Conservation (phyloP, 2,888 invertebrate species). For the Psylliodes chrysocephalus region DNA sequence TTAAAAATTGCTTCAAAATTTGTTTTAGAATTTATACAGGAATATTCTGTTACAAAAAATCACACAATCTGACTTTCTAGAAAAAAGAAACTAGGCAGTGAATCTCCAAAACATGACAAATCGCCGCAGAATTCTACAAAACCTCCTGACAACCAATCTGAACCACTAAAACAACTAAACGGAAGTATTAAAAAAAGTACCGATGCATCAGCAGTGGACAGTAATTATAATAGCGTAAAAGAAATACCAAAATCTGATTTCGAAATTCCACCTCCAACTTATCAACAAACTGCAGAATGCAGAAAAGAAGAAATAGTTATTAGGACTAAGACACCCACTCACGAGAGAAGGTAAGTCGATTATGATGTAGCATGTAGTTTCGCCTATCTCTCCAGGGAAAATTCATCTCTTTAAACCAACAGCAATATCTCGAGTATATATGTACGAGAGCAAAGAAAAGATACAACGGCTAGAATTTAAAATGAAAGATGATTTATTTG, state of each 20-base stretch:
- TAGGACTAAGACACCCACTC: slow-evolving; percentile 49
- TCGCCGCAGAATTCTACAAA: slow-evolving; percentile 23
- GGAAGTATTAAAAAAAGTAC: slow-evolving; percentile 42
- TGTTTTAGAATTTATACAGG: no score
- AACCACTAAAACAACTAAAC: slow-evolving; percentile 44
- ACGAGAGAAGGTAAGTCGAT: slow-evolving; percentile 47
- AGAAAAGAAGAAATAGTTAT: slow-evolving; percentile 39
- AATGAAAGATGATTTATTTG: no score
- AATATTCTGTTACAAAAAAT: no score
- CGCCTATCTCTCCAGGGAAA: no score
- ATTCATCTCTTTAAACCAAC: no score
- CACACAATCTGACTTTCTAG: slow-evolving; percentile 40
- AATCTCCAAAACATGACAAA: slow-evolving; percentile 51
- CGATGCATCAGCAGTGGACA: slow-evolving; percentile 45
- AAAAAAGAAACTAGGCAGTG: slow-evolving; percentile 47
- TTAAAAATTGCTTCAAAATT: no score
- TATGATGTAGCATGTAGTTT: no score
- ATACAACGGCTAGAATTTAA: no score
- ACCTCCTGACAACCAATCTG: slow-evolving; percentile 42
- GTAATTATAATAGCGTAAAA: slow-evolving; percentile 51
- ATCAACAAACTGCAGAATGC: slow-evolving; percentile 28
- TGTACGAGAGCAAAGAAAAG: no score
- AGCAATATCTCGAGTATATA: no score
- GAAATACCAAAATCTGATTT: slow-evolving; percentile 44
- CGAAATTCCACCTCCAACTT: slow-evolving; percentile 38